These are phyloP conservation scores for Mormyrus hasselquistii DNA, from an alignment of 2,797 vertebrate species.

Conservation along the genomic window DNA sequence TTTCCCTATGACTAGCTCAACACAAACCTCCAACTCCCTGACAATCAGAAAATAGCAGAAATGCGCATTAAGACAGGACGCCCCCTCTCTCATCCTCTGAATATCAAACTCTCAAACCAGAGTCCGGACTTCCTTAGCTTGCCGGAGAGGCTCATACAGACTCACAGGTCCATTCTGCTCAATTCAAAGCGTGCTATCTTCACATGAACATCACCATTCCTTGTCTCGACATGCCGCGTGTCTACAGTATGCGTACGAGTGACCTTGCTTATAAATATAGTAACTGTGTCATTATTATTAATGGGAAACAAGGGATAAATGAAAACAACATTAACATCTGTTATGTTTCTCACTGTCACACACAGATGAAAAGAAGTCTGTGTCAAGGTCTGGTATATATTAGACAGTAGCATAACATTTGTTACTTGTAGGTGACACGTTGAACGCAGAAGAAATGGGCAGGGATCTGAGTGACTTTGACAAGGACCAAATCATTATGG, in stretches of 20 bases:
- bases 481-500: not conserved
- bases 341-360: not conserved
- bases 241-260: not conserved
- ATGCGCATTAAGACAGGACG: conserved; percentile 35
- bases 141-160: not conserved
- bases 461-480: not conserved
- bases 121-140: conserved; percentile 31
- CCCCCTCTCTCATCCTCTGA: conserved; percentile 30
- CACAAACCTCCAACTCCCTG: conserved; percentile 21
- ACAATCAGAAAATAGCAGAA: not conserved
- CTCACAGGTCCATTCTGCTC: not conserved
- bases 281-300: not conserved
- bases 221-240: not conserved
- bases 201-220: not conserved
- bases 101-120: conserved; percentile 39
- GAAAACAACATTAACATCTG: not conserved
- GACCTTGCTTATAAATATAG: conserved; percentile 8
- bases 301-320: not conserved
- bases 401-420: not conserved
- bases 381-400: not conserved
- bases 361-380: not conserved
- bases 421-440: not conserved
- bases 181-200: not conserved
- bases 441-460: not conserved
- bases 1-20: conserved; percentile 21